These are phyloP conservation scores for Hyperoplus lanceolatus DNA, from an alignment of 2,797 vertebrate genomes.

Conservation along the genomic window DNA sequence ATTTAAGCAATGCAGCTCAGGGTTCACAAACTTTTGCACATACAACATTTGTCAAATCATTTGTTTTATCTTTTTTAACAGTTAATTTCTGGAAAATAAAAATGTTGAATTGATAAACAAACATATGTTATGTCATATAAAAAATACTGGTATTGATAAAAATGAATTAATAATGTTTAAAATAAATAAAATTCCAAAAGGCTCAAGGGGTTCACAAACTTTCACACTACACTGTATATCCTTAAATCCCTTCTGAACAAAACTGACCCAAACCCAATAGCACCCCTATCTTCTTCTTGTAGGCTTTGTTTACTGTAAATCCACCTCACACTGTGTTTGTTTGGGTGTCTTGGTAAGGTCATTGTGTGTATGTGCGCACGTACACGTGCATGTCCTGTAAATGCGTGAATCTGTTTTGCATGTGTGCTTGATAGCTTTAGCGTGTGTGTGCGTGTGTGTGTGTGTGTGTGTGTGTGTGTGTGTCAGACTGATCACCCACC, in stretches of 20 bases:
- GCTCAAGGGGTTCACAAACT: too few relatives aligned
- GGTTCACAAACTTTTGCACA: too few relatives aligned
- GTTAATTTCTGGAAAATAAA: too few relatives aligned
- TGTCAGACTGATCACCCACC: slow-evolving; percentile 55
- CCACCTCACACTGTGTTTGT: slow-evolving; percentile 47
- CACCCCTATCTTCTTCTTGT: background rate
- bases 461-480: slow-evolving; percentile 12
- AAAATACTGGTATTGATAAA: too few relatives aligned
- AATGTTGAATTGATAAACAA: too few relatives aligned
- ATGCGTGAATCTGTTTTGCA: slow-evolving; percentile 14
- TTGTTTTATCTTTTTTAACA: too few relatives aligned
- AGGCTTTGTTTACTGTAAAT: slow-evolving; percentile 56
- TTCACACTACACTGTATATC: too few relatives aligned
- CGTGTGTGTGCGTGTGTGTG: slow-evolving; percentile 10
- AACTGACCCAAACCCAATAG: background rate
- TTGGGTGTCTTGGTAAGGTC: slow-evolving; percentile 26
- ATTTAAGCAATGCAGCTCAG: too few relatives aligned
- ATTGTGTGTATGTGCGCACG: background rate
- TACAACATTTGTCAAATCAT: too few relatives aligned
- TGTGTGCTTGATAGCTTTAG: background rate
- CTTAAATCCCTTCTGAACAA: background rate
- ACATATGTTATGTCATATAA: too few relatives aligned
- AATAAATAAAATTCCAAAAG: too few relatives aligned
- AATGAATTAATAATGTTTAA: too few relatives aligned
- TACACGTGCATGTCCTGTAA: slow-evolving; percentile 11